Evolutionary conservation across 2,113 vertebrate species (phyloP).

Genomic region (Zosterops borbonicus): DNA sequence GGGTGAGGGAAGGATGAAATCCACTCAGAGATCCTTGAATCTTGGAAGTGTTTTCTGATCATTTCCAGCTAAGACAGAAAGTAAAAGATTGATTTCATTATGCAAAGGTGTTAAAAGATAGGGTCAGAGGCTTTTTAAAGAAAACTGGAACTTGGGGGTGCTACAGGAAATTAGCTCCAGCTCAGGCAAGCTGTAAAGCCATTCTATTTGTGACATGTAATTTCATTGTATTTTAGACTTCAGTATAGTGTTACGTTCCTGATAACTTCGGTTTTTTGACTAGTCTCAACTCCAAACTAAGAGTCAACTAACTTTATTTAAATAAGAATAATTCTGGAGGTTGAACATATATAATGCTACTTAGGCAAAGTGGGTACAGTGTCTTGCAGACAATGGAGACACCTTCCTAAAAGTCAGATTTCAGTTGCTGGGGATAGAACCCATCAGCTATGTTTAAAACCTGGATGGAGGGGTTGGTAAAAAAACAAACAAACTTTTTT

Average conservation of each 20-base stretch:
- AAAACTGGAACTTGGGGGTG: neutral
- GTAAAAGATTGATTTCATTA: neutral
- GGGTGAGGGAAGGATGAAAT: neutral
- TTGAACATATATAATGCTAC: neutral
- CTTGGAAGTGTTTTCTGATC: neutral
- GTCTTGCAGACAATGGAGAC: neutral
- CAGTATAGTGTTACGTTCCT: neutral
- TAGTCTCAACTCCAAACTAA: neutral
- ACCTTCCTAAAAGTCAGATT: neutral
- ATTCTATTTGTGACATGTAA: neutral
- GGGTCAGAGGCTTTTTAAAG: neutral
- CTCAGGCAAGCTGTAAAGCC: neutral
- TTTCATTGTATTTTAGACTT: neutral
- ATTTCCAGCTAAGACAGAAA: neutral
- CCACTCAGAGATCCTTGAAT: neutral
- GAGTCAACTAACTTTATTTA: neutral
- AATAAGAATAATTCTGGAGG: neutral
- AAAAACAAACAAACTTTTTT: neutral
- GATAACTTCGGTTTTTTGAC: neutral
- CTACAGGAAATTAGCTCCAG: neutral
- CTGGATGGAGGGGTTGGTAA: neutral
- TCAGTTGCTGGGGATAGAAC: neutral
- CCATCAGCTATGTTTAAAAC: neutral
- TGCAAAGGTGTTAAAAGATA: neutral
- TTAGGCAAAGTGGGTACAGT: neutral